Percentiles rank a stretch among this genome's conserved stretches.
phyloP scores from a whole-genome alignment of 2,888 invertebrate genomes.

The Chaitophorus viminalis region DNA sequence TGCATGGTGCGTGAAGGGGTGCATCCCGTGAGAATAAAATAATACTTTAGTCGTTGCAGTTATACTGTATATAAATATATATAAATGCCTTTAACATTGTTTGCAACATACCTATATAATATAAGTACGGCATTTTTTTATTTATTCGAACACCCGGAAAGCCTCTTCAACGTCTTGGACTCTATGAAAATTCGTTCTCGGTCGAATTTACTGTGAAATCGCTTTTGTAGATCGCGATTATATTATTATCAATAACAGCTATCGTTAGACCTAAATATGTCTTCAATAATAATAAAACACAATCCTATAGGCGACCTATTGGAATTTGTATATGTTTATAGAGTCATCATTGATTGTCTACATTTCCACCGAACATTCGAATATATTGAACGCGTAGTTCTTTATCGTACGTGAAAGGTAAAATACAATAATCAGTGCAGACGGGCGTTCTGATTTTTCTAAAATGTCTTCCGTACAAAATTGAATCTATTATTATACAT shows the following conservation, averaged over 20 bases:
- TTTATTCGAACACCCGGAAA: no score
- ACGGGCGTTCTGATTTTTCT: no score
- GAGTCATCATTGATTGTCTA: neutral
- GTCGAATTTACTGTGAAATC: neutral
- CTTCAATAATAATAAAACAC: neutral
- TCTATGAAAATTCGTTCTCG: neutral
- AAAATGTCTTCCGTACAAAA: neutral
- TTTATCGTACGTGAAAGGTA: neutral
- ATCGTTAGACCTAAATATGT: no score
- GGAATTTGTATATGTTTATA: neutral
- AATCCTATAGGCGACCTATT: neutral
- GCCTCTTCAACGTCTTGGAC: no score
- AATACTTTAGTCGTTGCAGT: neutral
- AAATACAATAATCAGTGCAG: neutral
- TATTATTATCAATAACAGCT: no score
- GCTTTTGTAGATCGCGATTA: neutral
- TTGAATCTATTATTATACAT: neutral
- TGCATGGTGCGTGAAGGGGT: neutral
- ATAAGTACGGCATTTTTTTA: no score
- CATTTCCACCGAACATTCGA: neutral
- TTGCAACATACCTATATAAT: neutral
- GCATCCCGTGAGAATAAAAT: constrained; percentile 6
- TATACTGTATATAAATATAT: no score
- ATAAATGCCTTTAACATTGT: neutral
- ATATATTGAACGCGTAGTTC: neutral